phyloP scores from a whole-genome alignment of 2,888 invertebrate species.

The Drosophila mimica region DNA sequence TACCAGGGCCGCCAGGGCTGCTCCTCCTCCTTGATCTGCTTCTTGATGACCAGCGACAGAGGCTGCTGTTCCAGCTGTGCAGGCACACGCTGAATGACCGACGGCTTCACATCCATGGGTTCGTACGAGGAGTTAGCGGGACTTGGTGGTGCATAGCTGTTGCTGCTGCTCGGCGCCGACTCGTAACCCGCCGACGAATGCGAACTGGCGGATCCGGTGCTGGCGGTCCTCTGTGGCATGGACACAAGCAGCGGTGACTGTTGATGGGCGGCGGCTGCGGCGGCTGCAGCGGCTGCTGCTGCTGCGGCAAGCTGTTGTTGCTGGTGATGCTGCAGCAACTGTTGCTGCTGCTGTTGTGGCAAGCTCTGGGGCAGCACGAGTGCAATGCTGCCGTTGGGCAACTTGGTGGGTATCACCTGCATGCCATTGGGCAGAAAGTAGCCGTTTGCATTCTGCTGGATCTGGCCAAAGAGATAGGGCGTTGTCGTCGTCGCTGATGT shows the following conservation, averaged over 20 bases:
- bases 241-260: slow-evolving; percentile 89
- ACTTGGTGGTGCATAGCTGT: slow-evolving; percentile 87
- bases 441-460: slow-evolving; percentile 86
- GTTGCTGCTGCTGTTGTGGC: slow-evolving; percentile 86
- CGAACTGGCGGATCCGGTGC: slow-evolving; percentile 89
- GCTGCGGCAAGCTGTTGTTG: slow-evolving; percentile 85
- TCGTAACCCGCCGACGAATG: slow-evolving; percentile 86
- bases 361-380: slow-evolving; percentile 90
- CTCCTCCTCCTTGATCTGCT: slow-evolving; percentile 88
- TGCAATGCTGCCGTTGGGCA: slow-evolving; percentile 93
- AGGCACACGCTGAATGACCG: slow-evolving; percentile 86
- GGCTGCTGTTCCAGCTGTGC: slow-evolving; percentile 86
- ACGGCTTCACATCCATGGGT: slow-evolving; percentile 85
- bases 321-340: slow-evolving; percentile 84
- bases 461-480: slow-evolving; percentile 77
- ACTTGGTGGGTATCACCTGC: slow-evolving; percentile 91
- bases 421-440: slow-evolving; percentile 90
- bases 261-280: slow-evolving; percentile 63
- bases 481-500: slow-evolving; percentile 40
- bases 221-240: slow-evolving; percentile 90
- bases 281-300: slow-evolving; percentile 83
- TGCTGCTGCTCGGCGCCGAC: slow-evolving; percentile 84
- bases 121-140: slow-evolving; percentile 85
- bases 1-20: slow-evolving; percentile 94
- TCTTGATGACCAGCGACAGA: slow-evolving; percentile 90